phyloP scores from a whole-genome alignment of 2,113 vertebrate species.

The Prolemur simus region DNA sequence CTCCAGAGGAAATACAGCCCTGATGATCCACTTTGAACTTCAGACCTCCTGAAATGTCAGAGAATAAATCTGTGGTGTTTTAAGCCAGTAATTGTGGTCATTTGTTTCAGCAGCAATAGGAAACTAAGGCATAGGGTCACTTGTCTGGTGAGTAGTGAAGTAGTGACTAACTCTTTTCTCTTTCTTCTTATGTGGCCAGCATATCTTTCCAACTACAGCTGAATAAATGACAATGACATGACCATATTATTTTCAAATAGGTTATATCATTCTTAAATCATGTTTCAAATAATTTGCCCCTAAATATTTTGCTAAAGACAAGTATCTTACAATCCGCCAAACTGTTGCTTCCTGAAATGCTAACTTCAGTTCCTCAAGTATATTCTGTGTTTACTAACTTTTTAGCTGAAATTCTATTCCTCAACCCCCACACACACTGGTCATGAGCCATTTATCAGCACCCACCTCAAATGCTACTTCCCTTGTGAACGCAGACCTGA shows the following conservation, averaged over 20 bases:
- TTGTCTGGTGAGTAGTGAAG: not conserved
- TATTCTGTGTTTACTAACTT: not conserved
- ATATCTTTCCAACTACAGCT: not conserved
- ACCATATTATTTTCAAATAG: not conserved
- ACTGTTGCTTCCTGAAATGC: not conserved
- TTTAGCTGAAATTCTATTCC: not conserved
- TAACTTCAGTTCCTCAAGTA: not conserved
- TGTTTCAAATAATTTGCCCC: not conserved
- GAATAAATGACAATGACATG: not conserved
- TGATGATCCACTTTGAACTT: not conserved
- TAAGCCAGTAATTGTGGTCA: not conserved
- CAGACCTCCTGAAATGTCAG: not conserved
- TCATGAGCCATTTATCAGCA: not conserved
- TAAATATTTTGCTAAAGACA: not conserved
- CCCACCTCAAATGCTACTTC: not conserved
- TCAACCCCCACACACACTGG: not conserved
- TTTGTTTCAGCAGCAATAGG: not conserved
- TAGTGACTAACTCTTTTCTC: not conserved
- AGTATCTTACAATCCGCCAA: not conserved
- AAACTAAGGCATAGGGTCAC: not conserved
- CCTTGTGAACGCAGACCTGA: not conserved
- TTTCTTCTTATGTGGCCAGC: not conserved
- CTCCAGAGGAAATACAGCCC: not conserved
- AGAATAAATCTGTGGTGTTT: not conserved
- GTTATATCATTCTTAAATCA: not conserved